Percentiles rank a stretch among this genome's conserved stretches.
Conservation (phyloP, 2,888 invertebrate species). For the Chaitophorus viminalis region DNA sequence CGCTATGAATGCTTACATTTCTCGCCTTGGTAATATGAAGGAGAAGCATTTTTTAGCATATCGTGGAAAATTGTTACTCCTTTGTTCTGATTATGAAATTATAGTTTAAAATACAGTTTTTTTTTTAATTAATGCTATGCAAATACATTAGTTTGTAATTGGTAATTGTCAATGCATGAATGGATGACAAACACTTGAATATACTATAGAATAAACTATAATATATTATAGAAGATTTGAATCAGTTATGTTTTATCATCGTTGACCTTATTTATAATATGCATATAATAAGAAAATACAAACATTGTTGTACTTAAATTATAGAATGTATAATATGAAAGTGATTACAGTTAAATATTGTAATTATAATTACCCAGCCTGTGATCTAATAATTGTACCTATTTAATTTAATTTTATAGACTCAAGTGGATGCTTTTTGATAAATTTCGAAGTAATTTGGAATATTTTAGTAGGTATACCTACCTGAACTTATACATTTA, state of each 20-base stretch:
- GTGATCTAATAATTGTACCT: neutral
- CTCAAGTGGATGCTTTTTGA: neutral
- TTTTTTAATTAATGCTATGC: neutral
- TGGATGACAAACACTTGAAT: neutral
- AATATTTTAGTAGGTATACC: neutral
- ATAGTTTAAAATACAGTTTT: neutral
- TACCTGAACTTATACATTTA: neutral
- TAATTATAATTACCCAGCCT: slow-evolving; percentile 13
- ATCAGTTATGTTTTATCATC: neutral
- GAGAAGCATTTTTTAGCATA: neutral
- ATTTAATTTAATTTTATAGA: neutral
- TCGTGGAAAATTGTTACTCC: neutral
- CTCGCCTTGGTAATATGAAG: neutral
- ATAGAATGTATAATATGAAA: neutral
- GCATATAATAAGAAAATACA: neutral
- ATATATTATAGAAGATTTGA: too few relatives aligned
- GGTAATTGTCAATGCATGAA: neutral
- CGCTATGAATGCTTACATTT: neutral
- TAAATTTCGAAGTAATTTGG: neutral
- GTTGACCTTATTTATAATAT: slow-evolving; percentile 14
- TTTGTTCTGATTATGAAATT: neutral
- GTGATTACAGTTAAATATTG: neutral
- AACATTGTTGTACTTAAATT: neutral
- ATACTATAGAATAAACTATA: neutral
- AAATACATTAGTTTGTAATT: neutral